phyloP scores from a whole-genome alignment of 2,888 invertebrate species.

The Sclerodermus sp. region DNA sequence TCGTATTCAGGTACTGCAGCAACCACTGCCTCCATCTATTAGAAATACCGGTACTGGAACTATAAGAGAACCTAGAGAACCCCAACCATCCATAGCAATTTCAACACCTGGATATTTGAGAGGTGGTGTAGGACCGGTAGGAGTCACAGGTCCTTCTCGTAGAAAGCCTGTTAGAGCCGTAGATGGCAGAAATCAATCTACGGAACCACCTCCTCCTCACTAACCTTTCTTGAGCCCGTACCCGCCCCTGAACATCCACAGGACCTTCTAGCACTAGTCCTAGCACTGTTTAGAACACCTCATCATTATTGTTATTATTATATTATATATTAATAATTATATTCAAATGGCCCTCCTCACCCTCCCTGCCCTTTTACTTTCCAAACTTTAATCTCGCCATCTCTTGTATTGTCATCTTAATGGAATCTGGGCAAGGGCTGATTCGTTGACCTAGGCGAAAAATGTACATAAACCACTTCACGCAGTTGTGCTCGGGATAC shows the following conservation, averaged over 20 bases:
- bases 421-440: constrained; percentile 39
- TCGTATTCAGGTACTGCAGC: constrained; percentile 47
- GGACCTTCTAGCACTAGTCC: constrained; percentile 57
- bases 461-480: constrained; percentile 36
- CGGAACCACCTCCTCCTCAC: constrained; percentile 59
- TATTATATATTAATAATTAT: constrained; percentile 52
- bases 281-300: constrained; percentile 58
- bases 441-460: constrained; percentile 29
- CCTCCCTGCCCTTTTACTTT: constrained; percentile 13
- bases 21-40: constrained; percentile 51
- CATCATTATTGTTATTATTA: constrained; percentile 57
- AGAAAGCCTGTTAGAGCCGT: constrained; percentile 59
- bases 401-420: constrained; percentile 31
- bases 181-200: constrained; percentile 58
- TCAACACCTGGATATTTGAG: constrained; percentile 50
- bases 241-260: constrained; percentile 36
- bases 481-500: constrained; percentile 27
- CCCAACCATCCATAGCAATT: constrained; percentile 33
- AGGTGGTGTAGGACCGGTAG: constrained; percentile 53
- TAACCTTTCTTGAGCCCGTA: constrained; percentile 49
- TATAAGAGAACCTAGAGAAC: constrained; percentile 46
- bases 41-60: constrained; percentile 55
- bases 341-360: constrained; percentile 38
- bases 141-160: constrained; percentile 54
- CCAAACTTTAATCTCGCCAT: constrained; percentile 28